Conservation (phyloP, 2,888 invertebrate genomes). For the Rhagonycha lutea region DNA sequence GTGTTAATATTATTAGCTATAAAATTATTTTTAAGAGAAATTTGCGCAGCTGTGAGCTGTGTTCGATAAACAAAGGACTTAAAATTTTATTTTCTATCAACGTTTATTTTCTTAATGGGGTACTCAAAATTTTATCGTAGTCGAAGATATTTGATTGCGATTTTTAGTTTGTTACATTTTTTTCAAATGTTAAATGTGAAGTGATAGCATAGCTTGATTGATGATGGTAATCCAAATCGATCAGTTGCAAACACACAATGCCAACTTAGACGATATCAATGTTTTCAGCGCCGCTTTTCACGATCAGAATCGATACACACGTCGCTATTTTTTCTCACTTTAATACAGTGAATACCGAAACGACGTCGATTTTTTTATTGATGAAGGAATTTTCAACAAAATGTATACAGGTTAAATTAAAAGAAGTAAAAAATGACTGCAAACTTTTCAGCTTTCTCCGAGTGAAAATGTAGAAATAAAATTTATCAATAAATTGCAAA, state of each 20-base stretch:
- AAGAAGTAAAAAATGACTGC: neutral
- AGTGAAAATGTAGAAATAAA: neutral
- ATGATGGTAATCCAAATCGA: neutral
- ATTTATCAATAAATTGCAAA: neutral
- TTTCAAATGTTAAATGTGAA: neutral
- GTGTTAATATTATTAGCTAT: constrained; percentile 1
- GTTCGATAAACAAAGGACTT: neutral
- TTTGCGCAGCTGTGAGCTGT: neutral
- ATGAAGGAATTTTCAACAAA: neutral
- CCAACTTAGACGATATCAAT: constrained; percentile 10
- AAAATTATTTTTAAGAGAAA: constrained; percentile 1
- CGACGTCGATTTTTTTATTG: neutral
- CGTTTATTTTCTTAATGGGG: neutral
- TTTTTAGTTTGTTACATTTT: neutral
- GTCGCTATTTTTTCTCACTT: constrained; percentile 10
- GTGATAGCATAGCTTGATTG: neutral
- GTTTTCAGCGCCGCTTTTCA: constrained; percentile 13
- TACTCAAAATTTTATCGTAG: neutral
- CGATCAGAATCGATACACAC: constrained; percentile 11
- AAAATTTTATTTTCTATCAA: neutral
- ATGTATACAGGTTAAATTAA: neutral
- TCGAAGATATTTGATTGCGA: neutral
- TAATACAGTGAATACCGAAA: constrained; percentile 10
- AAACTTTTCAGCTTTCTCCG: neutral
- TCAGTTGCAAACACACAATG: neutral